Percentiles rank a stretch among this genome's conserved stretches.
Conservation (phyloP, 2,113 vertebrate species). For the Octodon degus region DNA sequence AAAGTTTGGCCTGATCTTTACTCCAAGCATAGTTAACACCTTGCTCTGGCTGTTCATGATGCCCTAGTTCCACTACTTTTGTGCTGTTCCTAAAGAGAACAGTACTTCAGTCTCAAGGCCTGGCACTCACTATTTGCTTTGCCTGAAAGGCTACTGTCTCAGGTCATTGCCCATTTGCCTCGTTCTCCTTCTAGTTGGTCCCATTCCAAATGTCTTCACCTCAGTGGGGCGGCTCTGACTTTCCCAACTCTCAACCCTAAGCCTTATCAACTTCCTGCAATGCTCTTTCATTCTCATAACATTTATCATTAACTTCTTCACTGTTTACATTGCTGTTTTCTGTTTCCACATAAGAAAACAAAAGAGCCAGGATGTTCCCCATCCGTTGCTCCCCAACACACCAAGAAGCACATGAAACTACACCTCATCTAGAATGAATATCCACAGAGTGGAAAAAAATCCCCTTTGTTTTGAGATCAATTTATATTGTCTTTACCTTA, state of each 20-base stretch:
- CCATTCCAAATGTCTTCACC: not conserved
- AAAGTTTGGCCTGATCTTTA: not conserved
- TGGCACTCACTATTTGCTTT: not conserved
- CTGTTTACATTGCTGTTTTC: not conserved
- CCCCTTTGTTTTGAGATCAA: not conserved
- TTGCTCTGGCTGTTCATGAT: not conserved
- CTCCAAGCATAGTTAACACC: not conserved
- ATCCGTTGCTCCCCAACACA: not conserved
- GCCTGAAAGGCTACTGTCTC: not conserved
- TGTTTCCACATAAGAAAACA: not conserved
- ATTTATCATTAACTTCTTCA: not conserved
- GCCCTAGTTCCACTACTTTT: not conserved
- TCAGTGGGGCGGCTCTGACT: not conserved
- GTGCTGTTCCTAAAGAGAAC: not conserved
- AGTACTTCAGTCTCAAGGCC: too few relatives aligned
- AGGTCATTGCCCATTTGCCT: not conserved
- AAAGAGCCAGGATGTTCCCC: not conserved
- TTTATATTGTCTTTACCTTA: not conserved
- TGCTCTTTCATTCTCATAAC: not conserved
- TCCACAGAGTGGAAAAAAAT: not conserved
- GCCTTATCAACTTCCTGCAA: not conserved
- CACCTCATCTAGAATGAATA: not conserved
- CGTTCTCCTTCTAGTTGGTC: not conserved
- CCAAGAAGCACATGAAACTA: not conserved
- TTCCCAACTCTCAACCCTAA: not conserved